Percentiles rank a stretch among this genome's conserved stretches.
Evolutionary conservation across 1,140 invertebrate species (phyloP).

Genomic region (Druon quercuslanigerum): DNA sequence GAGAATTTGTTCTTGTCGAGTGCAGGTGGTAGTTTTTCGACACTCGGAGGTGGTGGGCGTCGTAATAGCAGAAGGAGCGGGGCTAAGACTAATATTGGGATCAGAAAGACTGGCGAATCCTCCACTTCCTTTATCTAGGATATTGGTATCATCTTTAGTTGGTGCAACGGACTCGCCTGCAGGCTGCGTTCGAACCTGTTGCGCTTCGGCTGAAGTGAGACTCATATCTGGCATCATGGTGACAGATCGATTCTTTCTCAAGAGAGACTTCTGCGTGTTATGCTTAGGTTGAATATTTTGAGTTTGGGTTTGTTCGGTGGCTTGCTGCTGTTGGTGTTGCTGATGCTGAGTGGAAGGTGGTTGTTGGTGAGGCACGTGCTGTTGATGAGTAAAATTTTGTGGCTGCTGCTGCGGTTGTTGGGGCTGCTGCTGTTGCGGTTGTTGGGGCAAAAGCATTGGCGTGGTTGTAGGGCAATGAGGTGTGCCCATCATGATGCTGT

Average conservation of each 20-base stretch:
- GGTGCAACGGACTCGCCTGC: conserved; percentile 63
- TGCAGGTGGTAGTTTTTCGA: conserved; percentile 55
- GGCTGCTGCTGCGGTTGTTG: conserved; percentile 58
- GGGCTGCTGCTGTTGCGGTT: conserved; percentile 70
- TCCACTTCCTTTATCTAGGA: conserved; percentile 72
- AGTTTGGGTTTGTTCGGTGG: conserved; percentile 62
- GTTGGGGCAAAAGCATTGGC: conserved; percentile 71
- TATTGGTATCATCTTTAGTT: conserved; percentile 71
- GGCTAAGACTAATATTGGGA: conserved; percentile 68
- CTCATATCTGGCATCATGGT: conserved; percentile 72
- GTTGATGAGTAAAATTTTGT: conserved; percentile 51
- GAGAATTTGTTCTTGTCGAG: conserved; percentile 81
- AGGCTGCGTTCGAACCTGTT: conserved; percentile 75
- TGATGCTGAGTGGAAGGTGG: conserved; percentile 52
- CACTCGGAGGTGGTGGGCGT: conserved; percentile 54
- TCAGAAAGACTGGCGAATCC: conserved; percentile 66
- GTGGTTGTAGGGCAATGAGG: conserved; percentile 69
- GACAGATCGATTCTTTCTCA: conserved; percentile 77
- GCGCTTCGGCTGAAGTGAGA: conserved; percentile 77
- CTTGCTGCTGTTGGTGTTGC: conserved; percentile 70
- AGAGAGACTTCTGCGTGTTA: conserved; percentile 74
- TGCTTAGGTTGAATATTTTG: conserved; percentile 69
- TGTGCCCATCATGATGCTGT: conserved; percentile 83
- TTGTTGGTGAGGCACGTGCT: conserved; percentile 46
- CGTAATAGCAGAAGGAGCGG: conserved; percentile 49